Evolutionary conservation across 2,888 invertebrate genomes (phyloP), one percentile per base, ranked within the genome.

Genomic region (Poecilobothrus nobilitatus): DNA sequence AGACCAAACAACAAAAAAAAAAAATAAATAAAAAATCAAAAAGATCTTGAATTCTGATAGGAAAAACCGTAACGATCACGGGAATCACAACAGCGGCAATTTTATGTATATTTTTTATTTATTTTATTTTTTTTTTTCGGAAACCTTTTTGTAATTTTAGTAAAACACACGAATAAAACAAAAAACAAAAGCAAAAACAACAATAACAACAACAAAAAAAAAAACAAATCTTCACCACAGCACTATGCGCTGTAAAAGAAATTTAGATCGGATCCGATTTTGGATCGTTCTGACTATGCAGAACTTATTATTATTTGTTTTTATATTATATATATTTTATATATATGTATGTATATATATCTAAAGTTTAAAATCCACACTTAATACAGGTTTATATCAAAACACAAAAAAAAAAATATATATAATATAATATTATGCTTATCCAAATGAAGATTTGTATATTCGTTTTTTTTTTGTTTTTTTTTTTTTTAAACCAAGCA

Each of bases 11-110:
- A 4, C 37, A 37, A 37, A 8, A 37, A 37, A 37, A 7, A 37
- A 7, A n/a, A n/a, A n/a, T n/a, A n/a, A n/a, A n/a, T n/a, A n/a
- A n/a, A n/a, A n/a, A n/a, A n/a, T n/a, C n/a, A 7, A 12, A 6
- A 18, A 53, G 71, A 72, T 72, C 69, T 72, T 69, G 70, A 70
- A 70, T 70, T 70, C 70, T 65, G 71, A 72, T 72, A 72, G 15
- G 70, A 70, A 70, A n/a, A 72, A 68, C 70, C 70, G 70, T 70
- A 70, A 69, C 69, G 70, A 72, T 72, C 71, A 34, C 64, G 8
- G 64, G 34, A 53, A 53, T 18, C 15, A 53, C 53, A 53, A 34
- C 64, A 34, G 70, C 71, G 70, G 70, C 70, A 70, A 70, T 67
- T n/a, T n/a, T n/a, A n/a, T n/a, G n/a, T n/a, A n/a, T n/a, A n/a